Conservation (phyloP, 2,113 vertebrate genomes). For the Notarius lentiginosus region DNA sequence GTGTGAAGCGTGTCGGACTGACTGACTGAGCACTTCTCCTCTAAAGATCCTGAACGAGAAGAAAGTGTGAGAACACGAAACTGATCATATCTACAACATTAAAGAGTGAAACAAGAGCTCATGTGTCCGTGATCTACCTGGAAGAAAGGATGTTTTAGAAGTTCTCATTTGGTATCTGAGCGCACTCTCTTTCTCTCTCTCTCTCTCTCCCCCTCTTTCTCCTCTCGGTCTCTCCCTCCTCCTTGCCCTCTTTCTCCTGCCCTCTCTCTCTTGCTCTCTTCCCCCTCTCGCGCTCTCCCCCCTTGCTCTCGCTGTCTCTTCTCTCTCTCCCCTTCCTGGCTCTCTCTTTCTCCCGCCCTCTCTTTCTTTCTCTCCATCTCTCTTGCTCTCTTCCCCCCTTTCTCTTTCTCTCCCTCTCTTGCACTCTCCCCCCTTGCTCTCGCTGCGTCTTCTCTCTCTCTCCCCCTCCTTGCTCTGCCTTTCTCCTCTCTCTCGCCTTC, state of each 20-base stretch:
- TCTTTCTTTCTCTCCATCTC: too few species aligned
- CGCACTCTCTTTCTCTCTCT: background rate
- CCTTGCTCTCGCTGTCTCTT: too few species aligned
- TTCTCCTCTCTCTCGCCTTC: too few species aligned
- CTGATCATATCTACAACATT: background rate
- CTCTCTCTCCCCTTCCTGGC: too few species aligned
- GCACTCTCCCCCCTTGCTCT: too few species aligned
- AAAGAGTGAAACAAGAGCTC: background rate
- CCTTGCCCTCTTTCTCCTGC: background rate
- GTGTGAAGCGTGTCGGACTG: background rate
- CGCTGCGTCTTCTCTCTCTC: too few species aligned
- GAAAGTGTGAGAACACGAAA: background rate
- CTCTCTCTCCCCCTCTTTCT: background rate
- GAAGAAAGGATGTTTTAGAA: slow-evolving; percentile 3
- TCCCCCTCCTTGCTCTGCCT: too few species aligned
- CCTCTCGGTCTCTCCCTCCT: background rate
- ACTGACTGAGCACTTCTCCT: background rate
- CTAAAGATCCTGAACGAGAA: background rate
- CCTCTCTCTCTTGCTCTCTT: background rate
- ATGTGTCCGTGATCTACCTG: background rate
- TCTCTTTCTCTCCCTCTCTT: too few species aligned
- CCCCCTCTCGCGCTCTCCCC: too few species aligned
- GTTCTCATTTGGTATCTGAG: slow-evolving; percentile 2
- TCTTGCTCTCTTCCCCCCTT: too few species aligned
- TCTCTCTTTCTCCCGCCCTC: too few species aligned